A percentile compares a stretch with the other conserved stretches of the same genome.
Evolutionary conservation across 1,140 invertebrate species (phyloP).

Genomic region (Calycopis cecrops): DNA sequence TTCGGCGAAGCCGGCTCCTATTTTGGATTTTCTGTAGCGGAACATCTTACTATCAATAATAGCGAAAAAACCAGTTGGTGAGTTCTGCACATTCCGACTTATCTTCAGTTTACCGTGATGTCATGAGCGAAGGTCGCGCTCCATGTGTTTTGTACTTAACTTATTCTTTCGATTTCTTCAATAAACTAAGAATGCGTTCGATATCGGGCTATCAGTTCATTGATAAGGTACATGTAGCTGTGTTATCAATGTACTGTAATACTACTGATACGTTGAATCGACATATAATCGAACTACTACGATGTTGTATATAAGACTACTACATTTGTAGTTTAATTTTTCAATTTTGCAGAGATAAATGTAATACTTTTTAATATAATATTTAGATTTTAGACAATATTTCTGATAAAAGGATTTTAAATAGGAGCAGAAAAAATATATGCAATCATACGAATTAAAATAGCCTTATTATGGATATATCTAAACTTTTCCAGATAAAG

Average conservation of each 20-base stretch:
- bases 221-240: not conserved
- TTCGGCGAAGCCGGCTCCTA: conserved; percentile 82
- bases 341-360: too few relatives aligned
- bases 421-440: too few relatives aligned
- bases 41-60: conserved; percentile 80
- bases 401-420: too few relatives aligned
- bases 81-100: conserved; percentile 41
- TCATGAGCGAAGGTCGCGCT: conserved; percentile 64
- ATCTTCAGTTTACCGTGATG: conserved; percentile 32
- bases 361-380: too few relatives aligned
- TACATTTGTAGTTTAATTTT: too few relatives aligned
- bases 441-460: too few relatives aligned
- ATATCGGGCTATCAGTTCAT: conserved; percentile 2
- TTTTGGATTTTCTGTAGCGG: conserved; percentile 93
- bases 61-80: conserved; percentile 77
- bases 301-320: too few relatives aligned
- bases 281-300: not conserved
- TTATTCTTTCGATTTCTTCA: not conserved
- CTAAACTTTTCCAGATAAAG: too few relatives aligned
- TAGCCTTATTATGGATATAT: too few relatives aligned
- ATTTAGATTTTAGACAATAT: too few relatives aligned
- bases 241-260: not conserved
- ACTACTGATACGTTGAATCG: not conserved
- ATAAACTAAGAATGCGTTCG: not conserved
- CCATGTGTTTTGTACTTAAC: conserved; percentile 40